Base-by-base conservation (phyloP, 30 jellyfish, hydroid and myxozoan species). In the Cassiopea xamachana region DNA sequence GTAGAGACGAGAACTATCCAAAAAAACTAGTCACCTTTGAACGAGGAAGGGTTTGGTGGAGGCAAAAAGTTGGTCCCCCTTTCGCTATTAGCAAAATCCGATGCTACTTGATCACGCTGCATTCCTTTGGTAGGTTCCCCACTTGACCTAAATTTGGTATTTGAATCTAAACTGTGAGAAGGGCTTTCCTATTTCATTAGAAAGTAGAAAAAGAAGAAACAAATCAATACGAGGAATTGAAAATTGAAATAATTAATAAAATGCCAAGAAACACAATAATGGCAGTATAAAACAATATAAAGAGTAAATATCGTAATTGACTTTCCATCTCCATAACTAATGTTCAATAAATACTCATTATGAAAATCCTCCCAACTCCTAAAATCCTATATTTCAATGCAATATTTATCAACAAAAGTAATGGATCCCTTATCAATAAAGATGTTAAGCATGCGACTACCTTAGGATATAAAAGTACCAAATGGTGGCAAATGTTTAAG, bases 81-180 rank as follows among this genome's bases (percentile, higher is more conserved):
- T 45, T 48, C 82, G 16, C 48, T 68, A 50, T 82, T 80, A 59
- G 17, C 72, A 60, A 69, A 3, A 60, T 74, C 61, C 55, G 82
- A 64, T 43, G 59, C 88, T 39, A 80, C 64, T 72, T 47, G 83
- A 45, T 74, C 82, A 76, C 87, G 93, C 60, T 86, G 60, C 67
- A 75, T 7, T 55, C 68, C 88, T 82, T 45, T 68, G 87, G 81
- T 49, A 88, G 73, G 90, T 59, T 78, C 87, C 74, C 90, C 95
- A 88, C 90, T 45, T 88, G 95, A 88, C 95, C 95, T 88, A 88
- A 88, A 88, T 78, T 79, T 88, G 95, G 87, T 88, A 88, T 82
- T 89, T 81, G 92, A 83, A 83, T 90, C 97, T 90, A 90, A 90
- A 83, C 97, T 90, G 92, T 78, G 97, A 90, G 97, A 90, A 90